phyloP scores from a whole-genome alignment of 2,888 invertebrate species.

The Apoda limacodes region DNA sequence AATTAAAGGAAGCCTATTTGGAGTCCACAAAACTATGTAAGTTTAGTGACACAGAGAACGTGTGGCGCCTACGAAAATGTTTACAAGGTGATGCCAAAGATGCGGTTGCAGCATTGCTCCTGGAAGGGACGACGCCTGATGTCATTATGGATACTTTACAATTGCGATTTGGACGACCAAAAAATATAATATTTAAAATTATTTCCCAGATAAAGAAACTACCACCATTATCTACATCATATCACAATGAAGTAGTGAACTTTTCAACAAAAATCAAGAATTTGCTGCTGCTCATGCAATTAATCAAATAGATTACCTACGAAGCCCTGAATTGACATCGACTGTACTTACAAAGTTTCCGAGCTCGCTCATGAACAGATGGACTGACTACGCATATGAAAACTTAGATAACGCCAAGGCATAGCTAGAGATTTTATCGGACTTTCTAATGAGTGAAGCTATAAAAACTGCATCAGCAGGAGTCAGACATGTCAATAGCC shows the following conservation, averaged over 20 bases:
- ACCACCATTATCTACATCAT: slow-evolving; percentile 7
- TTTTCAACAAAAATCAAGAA: slow-evolving; percentile 10
- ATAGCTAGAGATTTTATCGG: slow-evolving; percentile 2
- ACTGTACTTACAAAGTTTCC: slow-evolving; percentile 11
- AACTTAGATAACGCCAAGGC: background rate
- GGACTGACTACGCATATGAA: slow-evolving; percentile 6
- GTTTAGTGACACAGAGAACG: slow-evolving; percentile 8
- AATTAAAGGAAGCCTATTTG: background rate
- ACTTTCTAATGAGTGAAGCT: slow-evolving; percentile 5
- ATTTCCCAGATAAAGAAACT: slow-evolving; percentile 8
- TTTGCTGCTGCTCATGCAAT: slow-evolving; percentile 3
- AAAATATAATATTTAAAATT: slow-evolving; percentile 9
- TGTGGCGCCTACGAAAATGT: slow-evolving; percentile 11
- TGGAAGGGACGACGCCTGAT: slow-evolving; percentile 2
- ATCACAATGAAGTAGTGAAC: slow-evolving; percentile 8
- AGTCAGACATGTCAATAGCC: background rate
- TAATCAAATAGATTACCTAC: slow-evolving; percentile 6
- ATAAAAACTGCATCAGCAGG: slow-evolving; percentile 1
- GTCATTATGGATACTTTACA: slow-evolving; percentile 9
- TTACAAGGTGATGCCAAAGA: slow-evolving; percentile 14
- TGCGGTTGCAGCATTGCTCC: slow-evolving; percentile 8
- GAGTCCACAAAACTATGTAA: too few species aligned
- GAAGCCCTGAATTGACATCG: slow-evolving; percentile 7
- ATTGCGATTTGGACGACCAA: slow-evolving; percentile 11
- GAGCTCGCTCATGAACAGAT: slow-evolving; percentile 7